Percentiles rank a stretch among this genome's conserved stretches.
Evolutionary conservation across 2,888 invertebrate species (phyloP).

Genomic region (Proisotoma minuta): DNA sequence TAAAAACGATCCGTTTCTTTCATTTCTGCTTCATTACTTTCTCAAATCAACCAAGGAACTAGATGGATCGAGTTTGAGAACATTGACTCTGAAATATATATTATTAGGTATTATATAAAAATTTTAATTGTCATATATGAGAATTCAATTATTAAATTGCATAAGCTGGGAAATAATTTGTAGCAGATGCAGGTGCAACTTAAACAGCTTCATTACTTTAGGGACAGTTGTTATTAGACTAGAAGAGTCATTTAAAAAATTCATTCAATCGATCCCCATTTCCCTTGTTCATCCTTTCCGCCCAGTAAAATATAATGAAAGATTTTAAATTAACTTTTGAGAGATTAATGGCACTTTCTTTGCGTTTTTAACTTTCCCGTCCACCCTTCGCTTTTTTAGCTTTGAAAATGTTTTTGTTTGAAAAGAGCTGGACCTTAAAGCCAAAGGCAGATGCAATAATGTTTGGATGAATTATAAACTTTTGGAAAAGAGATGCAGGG

Average conservation of each 20-base stretch:
- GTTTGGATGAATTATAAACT: neutral
- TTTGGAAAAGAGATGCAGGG: neutral
- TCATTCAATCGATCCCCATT: slow-evolving; percentile 2
- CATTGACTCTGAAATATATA: too few species aligned
- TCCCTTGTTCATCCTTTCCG: slow-evolving; percentile 9
- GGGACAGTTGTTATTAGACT: too few species aligned
- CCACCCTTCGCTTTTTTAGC: neutral
- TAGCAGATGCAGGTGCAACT: too few species aligned
- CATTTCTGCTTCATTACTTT: slow-evolving; percentile 9
- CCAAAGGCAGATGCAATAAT: neutral
- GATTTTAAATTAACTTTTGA: slow-evolving; percentile 10
- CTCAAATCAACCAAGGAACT: neutral
- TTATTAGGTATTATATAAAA: too few species aligned
- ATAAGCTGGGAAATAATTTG: too few species aligned
- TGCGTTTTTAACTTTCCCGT: neutral
- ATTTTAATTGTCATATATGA: too few species aligned
- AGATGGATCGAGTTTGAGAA: neutral
- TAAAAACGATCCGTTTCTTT: slow-evolving; percentile 12
- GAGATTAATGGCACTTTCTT: slow-evolving; percentile 8
- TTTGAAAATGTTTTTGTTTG: neutral
- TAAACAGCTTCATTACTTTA: too few species aligned
- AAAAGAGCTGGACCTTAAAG: neutral
- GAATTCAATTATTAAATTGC: too few species aligned
- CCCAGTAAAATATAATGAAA: slow-evolving; percentile 9
- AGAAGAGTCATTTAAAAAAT: too few species aligned